Evolutionary conservation across 2,888 invertebrate genomes (phyloP).

Genomic region (Cylloceria caligata): DNA sequence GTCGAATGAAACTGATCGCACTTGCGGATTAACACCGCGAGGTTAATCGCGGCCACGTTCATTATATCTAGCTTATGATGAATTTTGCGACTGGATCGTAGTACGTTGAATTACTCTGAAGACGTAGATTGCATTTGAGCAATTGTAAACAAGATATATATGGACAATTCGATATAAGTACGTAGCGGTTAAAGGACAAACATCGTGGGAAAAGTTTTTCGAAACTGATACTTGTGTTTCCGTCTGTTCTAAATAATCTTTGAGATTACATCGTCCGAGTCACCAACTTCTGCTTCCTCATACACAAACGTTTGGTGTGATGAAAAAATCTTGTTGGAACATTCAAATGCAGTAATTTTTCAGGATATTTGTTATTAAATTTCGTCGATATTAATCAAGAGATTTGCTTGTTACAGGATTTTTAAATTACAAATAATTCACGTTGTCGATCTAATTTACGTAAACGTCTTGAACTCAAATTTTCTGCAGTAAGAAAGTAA

Average conservation of each 20-base stretch:
- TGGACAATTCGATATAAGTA: neutral
- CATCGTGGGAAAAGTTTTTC: neutral
- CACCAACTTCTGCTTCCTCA: no score
- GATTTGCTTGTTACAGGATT: no score
- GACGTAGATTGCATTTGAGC: neutral
- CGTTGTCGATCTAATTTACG: no score
- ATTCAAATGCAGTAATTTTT: no score
- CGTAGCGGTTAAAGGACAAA: neutral
- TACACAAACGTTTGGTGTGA: no score
- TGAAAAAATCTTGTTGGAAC: no score
- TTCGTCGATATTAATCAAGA: no score
- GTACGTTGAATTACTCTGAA: neutral
- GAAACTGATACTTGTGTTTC: neutral
- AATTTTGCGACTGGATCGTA: neutral
- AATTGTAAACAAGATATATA: neutral
- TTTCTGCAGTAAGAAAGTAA: no score
- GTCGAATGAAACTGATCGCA: conserved; percentile 58
- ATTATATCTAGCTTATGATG: conserved; percentile 47
- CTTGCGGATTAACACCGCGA: conserved; percentile 49
- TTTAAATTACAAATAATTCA: no score
- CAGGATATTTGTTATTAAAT: no score
- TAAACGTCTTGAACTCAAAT: no score
- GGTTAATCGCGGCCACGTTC: conserved; percentile 53
- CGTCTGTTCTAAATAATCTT: neutral
- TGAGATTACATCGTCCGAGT: neutral